Percentiles rank a stretch among this genome's conserved stretches.
These are phyloP conservation scores for Poeciliopsis gracilis DNA, from an alignment of 2,797 vertebrate species.

Conservation along the genomic window DNA sequence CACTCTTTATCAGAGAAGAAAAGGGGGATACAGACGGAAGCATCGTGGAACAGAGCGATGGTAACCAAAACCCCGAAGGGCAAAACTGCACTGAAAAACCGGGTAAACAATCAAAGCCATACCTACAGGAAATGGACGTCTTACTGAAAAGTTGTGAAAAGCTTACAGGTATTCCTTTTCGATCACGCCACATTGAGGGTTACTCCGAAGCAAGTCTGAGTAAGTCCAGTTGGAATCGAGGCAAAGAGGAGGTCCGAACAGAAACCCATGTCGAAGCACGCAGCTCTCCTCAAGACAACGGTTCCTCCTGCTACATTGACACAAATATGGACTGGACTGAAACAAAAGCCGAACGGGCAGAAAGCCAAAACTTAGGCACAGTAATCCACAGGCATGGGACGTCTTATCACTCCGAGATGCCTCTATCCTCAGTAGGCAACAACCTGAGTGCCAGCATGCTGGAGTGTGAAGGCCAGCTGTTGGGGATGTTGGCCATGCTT, in stretches of 20 bases:
- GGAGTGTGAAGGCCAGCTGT: constrained; percentile 72
- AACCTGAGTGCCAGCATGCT: constrained; percentile 79
- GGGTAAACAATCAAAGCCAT: constrained; percentile 75
- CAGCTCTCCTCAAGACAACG: constrained; percentile 28
- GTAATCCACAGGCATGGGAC: constrained; percentile 6
- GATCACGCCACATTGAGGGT: constrained; percentile 38
- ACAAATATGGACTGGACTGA: constrained; percentile 51
- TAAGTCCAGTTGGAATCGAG: constrained; percentile 7
- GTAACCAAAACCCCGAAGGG: constrained; percentile 33
- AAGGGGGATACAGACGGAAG: constrained; percentile 47
- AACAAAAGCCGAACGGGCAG: constrained; percentile 14
- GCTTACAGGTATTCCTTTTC: constrained; percentile 58
- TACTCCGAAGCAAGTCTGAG: constrained; percentile 33
- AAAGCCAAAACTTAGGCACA: constrained; percentile 2
- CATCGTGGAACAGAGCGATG: constrained; percentile 49
- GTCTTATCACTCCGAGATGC: constrained; percentile 44
- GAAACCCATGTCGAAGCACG: constrained; percentile 32
- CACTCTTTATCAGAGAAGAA: constrained; percentile 77
- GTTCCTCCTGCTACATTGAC: constrained; percentile 65
- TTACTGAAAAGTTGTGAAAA: constrained; percentile 79
- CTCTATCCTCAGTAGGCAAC: constrained; percentile 75
- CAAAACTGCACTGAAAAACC: constrained; percentile 20
- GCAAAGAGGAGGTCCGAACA: constrained; percentile 18
- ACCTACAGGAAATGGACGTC: constrained; percentile 84
- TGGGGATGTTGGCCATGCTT: constrained; percentile 80